These are phyloP conservation scores for Melanerpes formicivorus DNA, from an alignment of 2,113 vertebrate species.

Conservation along the genomic window DNA sequence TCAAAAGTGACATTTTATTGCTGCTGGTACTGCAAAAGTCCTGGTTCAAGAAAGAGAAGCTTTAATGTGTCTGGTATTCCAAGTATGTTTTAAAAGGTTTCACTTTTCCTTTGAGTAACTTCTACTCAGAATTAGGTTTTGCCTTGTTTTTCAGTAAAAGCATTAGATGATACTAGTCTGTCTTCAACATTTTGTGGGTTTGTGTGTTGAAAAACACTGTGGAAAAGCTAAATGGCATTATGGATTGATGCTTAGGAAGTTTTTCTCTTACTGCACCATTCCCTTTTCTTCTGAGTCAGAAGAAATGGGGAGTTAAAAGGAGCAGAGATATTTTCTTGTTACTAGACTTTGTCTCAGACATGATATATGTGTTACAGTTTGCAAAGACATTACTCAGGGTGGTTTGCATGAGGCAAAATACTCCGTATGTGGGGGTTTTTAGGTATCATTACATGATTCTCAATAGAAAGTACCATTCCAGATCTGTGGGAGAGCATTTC, in stretches of 20 bases:
- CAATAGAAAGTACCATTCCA: not conserved
- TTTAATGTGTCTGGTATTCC: not conserved
- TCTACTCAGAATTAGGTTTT: slow-evolving; percentile 50
- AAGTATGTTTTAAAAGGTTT: not conserved
- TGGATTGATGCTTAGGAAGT: not conserved
- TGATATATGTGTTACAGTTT: not conserved
- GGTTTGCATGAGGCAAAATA: not conserved
- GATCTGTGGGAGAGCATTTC: not conserved
- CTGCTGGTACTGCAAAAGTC: not conserved
- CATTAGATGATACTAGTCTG: slow-evolving; percentile 18
- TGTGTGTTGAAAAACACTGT: not conserved
- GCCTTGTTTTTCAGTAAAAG: slow-evolving; percentile 55
- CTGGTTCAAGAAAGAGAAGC: not conserved
- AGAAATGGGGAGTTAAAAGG: not conserved
- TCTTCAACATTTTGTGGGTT: slow-evolving; percentile 9
- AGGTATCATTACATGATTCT: not conserved
- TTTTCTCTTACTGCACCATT: not conserved
- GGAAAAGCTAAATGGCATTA: not conserved
- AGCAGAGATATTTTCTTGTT: not conserved
- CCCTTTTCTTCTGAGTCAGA: not conserved
- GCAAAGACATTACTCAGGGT: not conserved
- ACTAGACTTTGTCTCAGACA: not conserved
- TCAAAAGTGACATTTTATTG: not conserved
- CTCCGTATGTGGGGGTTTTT: not conserved
- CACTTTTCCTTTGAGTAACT: not conserved